Evolutionary conservation across 2,797 vertebrate genomes (phyloP).

Genomic region (Channa striata): DNA sequence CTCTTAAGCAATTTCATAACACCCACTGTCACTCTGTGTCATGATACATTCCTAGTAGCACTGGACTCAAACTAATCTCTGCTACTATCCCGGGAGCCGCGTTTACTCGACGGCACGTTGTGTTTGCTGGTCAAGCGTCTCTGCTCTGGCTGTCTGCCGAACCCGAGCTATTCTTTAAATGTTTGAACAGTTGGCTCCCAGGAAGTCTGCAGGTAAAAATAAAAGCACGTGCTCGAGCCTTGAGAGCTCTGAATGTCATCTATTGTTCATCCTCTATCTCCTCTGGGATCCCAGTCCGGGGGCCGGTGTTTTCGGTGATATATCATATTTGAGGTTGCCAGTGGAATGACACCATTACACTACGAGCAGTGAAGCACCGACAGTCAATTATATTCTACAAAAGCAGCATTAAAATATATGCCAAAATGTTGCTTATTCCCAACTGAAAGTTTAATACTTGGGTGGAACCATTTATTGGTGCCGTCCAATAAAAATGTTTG

Average conservation of each 20-base stretch:
- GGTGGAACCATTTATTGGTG: no score
- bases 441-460: no score
- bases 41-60: slow-evolving; percentile 19
- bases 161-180: slow-evolving; percentile 76
- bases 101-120: slow-evolving; percentile 70
- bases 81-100: slow-evolving; percentile 35
- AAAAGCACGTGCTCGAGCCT: slow-evolving; percentile 73
- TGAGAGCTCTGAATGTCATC: slow-evolving; percentile 69
- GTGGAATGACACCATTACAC: slow-evolving; percentile 43
- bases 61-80: slow-evolving; percentile 29
- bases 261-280: slow-evolving; percentile 77
- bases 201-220: slow-evolving; percentile 77
- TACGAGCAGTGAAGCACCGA: slow-evolving; percentile 43
- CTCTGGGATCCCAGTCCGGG: slow-evolving; percentile 66
- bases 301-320: slow-evolving; percentile 70
- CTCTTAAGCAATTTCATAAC: slow-evolving; percentile 15
- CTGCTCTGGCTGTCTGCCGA: slow-evolving; percentile 48
- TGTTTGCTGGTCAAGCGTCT: slow-evolving; percentile 61
- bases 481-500: no score
- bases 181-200: slow-evolving; percentile 78
- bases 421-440: no score
- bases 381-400: slow-evolving; percentile 14
- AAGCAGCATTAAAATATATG: background rate
- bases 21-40: slow-evolving; percentile 5
- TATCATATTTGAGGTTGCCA: slow-evolving; percentile 55